Evolutionary conservation across 2,888 invertebrate genomes (phyloP), one percentile per base, ranked within the genome.

Genomic region (Slavum lentiscoides): DNA sequence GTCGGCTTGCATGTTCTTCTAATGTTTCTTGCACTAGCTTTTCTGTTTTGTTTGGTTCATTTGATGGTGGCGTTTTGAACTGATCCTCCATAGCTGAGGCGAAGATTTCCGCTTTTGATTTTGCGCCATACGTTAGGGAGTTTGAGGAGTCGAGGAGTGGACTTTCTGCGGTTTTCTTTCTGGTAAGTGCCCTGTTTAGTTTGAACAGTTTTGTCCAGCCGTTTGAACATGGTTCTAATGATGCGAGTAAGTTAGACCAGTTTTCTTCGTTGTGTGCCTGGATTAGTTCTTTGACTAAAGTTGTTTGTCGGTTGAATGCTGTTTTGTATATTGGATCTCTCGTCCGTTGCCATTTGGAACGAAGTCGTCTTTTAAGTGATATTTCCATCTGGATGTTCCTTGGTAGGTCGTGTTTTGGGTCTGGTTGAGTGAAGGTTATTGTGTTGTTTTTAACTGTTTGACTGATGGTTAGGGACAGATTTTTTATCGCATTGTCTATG

Each of bases 221-320:
- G 7, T 5, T 1, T 2, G 3, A 2, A 58, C 0, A 1, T 6
- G 1, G 1, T n/a, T 58, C 58, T 0, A 58, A 7, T 58, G 7
- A 58, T 2, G 1, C 2, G 4, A 58, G n/a, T 3, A 58, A n/a
- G 8, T 58, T 58, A 7, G 58, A 58, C 58, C 58, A 58, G 17
- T 58, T 7, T 58, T 58, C 19, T 3, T 58, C n/a, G 1, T 0
- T 2, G 7, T 58, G 6, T 3, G 58, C 17, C 3, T 19, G 19
- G 58, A 58, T 4, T n/a, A 58, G 6, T 0, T 4, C 5, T 2
- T 19, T 58, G 19, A 58, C 58, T 58, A 3, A 6, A 0, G 19
- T 8, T 6, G n/a, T 58, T 58, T 58, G 58, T 3, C 0, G 19
- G 19, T 58, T 58, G 6, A 58, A 19, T 58, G 8, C 6, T 1